Percentiles rank a stretch among this genome's conserved stretches.
Conservation (phyloP, 2,888 invertebrate species). For the Noctua janthe region DNA sequence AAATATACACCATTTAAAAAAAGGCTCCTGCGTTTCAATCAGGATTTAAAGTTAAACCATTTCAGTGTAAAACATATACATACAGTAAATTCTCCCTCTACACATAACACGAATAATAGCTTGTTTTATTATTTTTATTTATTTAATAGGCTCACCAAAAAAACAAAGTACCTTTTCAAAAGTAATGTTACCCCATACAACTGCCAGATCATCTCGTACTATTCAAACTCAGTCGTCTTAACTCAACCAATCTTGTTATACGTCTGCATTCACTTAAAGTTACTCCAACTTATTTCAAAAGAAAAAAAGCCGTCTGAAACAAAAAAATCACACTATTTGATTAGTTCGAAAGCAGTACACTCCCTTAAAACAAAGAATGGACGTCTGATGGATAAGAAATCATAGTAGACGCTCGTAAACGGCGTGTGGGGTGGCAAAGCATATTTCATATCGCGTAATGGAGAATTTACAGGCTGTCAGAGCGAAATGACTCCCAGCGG, state of each 20-base stretch:
- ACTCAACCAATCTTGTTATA: conserved; percentile 19
- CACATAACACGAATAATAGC: conserved; percentile 1
- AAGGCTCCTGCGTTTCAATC: background rate
- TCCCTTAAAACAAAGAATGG: conserved; percentile 67
- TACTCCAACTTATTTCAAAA: conserved; percentile 1
- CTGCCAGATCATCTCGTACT: conserved; percentile 25
- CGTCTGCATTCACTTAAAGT: conserved; percentile 19
- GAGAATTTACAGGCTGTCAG: conserved; percentile 91
- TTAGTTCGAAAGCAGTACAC: conserved; percentile 63
- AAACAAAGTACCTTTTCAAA: conserved; percentile 22
- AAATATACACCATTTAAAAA: background rate
- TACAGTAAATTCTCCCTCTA: background rate
- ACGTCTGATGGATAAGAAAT: conserved; percentile 76
- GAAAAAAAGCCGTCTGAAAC: background rate
- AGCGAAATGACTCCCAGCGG: conserved; percentile 89
- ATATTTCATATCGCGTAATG: conserved; percentile 91
- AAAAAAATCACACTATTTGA: conserved; percentile 43
- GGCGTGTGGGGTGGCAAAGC: conserved; percentile 78
- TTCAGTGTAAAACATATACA: background rate
- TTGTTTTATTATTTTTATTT: conserved; percentile 9
- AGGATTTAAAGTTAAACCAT: background rate
- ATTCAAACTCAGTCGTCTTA: conserved; percentile 31
- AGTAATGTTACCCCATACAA: conserved; percentile 42
- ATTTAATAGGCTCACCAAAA: conserved; percentile 8
- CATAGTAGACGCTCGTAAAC: conserved; percentile 81